Evolutionary conservation across 2,888 invertebrate genomes (phyloP).

Genomic region (Melieria crassipennis): DNA sequence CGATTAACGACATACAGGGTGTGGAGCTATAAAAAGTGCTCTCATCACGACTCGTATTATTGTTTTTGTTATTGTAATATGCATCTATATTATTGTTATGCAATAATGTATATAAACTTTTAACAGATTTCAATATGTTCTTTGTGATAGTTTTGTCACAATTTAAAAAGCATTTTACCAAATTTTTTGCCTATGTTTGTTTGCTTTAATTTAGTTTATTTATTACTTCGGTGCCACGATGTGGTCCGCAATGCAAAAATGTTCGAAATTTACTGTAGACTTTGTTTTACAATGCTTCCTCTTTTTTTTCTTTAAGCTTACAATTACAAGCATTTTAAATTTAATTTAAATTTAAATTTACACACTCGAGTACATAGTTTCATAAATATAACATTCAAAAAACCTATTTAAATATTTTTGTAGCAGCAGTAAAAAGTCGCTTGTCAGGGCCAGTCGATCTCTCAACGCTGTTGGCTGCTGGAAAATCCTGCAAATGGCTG

Average conservation of each 20-base stretch:
- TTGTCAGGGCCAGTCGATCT: background rate
- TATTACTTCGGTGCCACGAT: too few relatives aligned
- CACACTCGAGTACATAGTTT: background rate
- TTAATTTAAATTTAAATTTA: background rate
- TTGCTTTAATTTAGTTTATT: too few relatives aligned
- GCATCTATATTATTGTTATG: too few relatives aligned
- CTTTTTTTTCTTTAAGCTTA: background rate
- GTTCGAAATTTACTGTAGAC: conserved; percentile 13
- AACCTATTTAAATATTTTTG: background rate
- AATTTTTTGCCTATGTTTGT: too few relatives aligned
- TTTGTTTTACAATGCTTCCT: background rate
- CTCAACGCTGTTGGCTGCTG: background rate
- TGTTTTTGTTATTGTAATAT: too few relatives aligned
- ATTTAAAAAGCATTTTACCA: too few relatives aligned
- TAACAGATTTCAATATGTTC: too few relatives aligned
- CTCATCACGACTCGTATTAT: too few relatives aligned
- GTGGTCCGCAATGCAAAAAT: background rate
- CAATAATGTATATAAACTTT: too few relatives aligned
- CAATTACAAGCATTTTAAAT: conserved; percentile 31
- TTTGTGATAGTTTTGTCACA: too few relatives aligned
- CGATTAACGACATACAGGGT: too few relatives aligned
- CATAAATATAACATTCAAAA: background rate
- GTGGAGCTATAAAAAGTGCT: too few relatives aligned
- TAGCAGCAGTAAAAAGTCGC: background rate
- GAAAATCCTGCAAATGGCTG: conserved; percentile 43